Evolutionary conservation across 1,140 invertebrate genomes (phyloP), one percentile per base, ranked within the genome.

Genomic region (Aphelenchoides fujianensis): DNA sequence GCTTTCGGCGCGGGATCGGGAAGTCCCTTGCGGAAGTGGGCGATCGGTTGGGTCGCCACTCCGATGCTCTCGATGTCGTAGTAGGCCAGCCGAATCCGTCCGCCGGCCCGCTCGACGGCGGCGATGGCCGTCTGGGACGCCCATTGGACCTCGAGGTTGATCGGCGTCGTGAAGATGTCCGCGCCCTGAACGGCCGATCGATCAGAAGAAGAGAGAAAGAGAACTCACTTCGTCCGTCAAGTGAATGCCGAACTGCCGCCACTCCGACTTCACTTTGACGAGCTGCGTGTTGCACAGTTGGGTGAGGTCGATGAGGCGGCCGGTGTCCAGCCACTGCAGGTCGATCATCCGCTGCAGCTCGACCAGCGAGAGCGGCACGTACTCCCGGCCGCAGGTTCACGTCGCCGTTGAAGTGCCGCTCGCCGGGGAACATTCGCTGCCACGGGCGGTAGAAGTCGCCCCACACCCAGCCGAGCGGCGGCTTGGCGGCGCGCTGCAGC

Each of bases 131-230:
- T 87, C 85, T 98, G 95, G 78, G 87, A 89, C 0, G 94, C 91
- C 90, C 93, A 95, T 82, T 99, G 97, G 1, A 98, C 94, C 89
- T 99, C 97, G 79, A 99, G 91, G 83, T 97, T 95, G 1, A 99
- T 86, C 88, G 94, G 94, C 23, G 92, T 90, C 77, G 89, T 87
- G 84, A 98, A 98, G 55, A 88, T 84, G 84, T 97, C 91, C 27
- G 89, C 88, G 32, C 95, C 95, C 88, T 91, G 71, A 19, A 73
- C 41, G 53, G 23, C 34, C n/a, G 36, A 28, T 72, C 19, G 53
- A n/a, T n/a, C n/a, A n/a, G n/a, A 69, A 1, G 31, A 71, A 37
- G 59, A 23, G 2, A 71, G 28, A 34, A 30, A 36, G 72, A 64
- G 2, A 3, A n/a, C 27, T 7, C 62, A 91, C 91, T 85, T 97